Base-by-base conservation (phyloP, 1,140 invertebrate genomes). In the Drosophila trapezifrons region DNA sequence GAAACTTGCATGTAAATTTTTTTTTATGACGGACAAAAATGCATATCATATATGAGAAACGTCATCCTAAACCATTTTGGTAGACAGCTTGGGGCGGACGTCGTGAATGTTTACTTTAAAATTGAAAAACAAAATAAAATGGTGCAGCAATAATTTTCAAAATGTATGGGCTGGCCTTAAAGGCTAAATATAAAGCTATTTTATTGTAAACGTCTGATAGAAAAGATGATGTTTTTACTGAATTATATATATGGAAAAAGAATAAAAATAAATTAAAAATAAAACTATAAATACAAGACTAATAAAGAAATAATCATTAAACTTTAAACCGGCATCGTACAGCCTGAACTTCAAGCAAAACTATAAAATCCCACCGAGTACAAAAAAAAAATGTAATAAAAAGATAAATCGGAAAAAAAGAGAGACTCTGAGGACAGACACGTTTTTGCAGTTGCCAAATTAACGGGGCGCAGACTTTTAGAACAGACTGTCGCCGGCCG, bases 371-470 rank as follows among this genome's bases (percentile, higher is more conserved):
- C 46, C 62, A 71, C 35, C 29, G 8, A 17, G 18, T 40, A 47
- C 18, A 9, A 13, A 20, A 37, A 9, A 13, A 20, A 37, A 40
- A 22, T 54, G 22, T 54, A 37, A 37, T 54, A 52, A 37, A 47
- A 40, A 70, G 18, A 49, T 58, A 40, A 70, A 49, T 49, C 13
- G 7, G 4, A 38, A 47, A 54, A 70, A 70, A 45, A 17, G 3
- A 10, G 18, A 13, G 40, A 22, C 40, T 5, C 15, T 37, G n/a
- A 17, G 37, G 18, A 27, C 42, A 71, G 66, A 71, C 67, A 49
- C 56, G 72, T 51, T 43, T 60, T 73, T 63, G 49, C 55, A 69
- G 78, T 81, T 86, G 78, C 75, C 84, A 87, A 89, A 87, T 87
- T 89, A 89, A 70, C 51, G 64, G 45, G 67, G 60, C 56, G 43